Evolutionary conservation across 2,797 vertebrate species (phyloP).

Genomic region (Chelon labrosus): DNA sequence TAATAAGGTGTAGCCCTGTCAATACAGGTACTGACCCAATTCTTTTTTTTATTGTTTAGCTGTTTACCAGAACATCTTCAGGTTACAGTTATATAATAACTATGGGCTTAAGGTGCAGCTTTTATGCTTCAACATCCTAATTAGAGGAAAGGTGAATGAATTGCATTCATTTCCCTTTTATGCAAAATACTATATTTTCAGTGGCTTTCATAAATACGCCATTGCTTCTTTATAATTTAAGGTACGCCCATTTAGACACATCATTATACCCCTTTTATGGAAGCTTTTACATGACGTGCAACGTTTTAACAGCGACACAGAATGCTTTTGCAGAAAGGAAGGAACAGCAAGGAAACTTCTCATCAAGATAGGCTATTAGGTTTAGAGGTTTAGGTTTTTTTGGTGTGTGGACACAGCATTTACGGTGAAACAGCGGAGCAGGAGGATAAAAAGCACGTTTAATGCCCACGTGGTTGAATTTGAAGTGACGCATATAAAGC

Average conservation of each 20-base stretch:
- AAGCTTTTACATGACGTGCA: not conserved
- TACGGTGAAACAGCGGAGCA: not conserved
- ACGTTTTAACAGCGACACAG: not conserved
- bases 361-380: not conserved
- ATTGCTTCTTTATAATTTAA: no score
- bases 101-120: no score
- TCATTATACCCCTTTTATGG: not conserved
- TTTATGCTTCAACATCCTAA: no score
- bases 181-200: no score
- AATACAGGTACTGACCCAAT: no score
- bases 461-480: not conserved
- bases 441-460: not conserved
- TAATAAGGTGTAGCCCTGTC: not conserved
- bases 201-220: no score
- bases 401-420: not conserved
- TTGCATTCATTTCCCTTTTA: no score
- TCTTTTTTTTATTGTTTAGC: no score
- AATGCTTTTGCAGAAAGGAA: not conserved
- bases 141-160: no score
- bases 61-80: no score
- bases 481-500: not conserved
- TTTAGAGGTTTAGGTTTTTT: not conserved
- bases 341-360: not conserved
- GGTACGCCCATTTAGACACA: not conserved
- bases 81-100: no score